These are phyloP conservation scores for Luperina testacea DNA, from an alignment of 2,888 invertebrate species.

Conservation along the genomic window DNA sequence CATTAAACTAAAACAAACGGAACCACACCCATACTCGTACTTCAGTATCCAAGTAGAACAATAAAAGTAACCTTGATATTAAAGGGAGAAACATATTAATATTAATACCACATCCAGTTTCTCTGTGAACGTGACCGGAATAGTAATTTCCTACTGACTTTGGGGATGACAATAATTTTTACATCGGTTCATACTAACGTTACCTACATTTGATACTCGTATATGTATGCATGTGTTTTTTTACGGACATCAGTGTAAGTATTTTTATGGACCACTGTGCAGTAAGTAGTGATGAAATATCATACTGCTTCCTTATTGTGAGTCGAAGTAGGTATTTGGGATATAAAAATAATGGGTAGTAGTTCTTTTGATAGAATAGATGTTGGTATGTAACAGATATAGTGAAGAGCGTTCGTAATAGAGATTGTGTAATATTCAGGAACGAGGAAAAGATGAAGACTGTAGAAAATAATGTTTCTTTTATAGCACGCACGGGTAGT, in stretches of 20 bases:
- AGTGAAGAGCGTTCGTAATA: background rate
- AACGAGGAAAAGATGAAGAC: constrained; percentile 6
- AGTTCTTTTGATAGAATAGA: constrained; percentile 6
- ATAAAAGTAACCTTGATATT: constrained; percentile 67
- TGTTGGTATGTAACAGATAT: constrained; percentile 4
- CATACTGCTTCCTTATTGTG: constrained; percentile 55
- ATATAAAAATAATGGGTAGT: constrained; percentile 28
- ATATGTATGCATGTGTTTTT: constrained; percentile 52
- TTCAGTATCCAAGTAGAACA: constrained; percentile 60
- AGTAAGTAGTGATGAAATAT: constrained; percentile 49
- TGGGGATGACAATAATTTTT: constrained; percentile 78
- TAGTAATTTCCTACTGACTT: constrained; percentile 83
- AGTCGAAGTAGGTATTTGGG: constrained; percentile 17
- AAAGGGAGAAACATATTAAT: constrained; percentile 71
- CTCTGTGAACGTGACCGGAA: constrained; percentile 72
- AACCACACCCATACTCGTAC: constrained; percentile 41
- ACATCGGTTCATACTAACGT: constrained; percentile 61
- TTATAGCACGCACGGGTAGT: background rate
- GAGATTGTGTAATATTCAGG: constrained; percentile 21
- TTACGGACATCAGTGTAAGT: constrained; percentile 52
- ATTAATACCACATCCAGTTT: constrained; percentile 73
- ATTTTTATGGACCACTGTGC: constrained; percentile 57
- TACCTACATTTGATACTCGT: constrained; percentile 61
- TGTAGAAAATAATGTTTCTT: constrained; percentile 6
- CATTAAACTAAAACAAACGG: background rate